Conservation (phyloP, 1,140 invertebrate genomes). For the Maniola jurtina region DNA sequence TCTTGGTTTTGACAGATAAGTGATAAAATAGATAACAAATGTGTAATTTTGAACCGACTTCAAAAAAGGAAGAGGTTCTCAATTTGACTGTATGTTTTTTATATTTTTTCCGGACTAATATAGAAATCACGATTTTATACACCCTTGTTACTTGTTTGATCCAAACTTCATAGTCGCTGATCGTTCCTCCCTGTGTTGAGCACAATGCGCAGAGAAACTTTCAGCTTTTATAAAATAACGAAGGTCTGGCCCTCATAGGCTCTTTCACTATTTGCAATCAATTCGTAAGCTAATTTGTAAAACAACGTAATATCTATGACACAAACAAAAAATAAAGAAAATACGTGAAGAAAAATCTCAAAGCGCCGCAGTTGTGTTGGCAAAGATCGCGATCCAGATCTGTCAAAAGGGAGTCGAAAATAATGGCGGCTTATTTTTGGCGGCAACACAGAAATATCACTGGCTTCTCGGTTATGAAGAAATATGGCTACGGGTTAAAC, state of each 20-base stretch:
- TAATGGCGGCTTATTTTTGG: constrained; percentile 69
- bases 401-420: constrained; percentile 64
- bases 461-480: constrained; percentile 49
- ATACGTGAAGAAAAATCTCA: constrained; percentile 23
- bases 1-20: too few relatives aligned
- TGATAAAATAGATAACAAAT: too few relatives aligned
- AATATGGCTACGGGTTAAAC: constrained; percentile 43
- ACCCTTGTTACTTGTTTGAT: too few relatives aligned
- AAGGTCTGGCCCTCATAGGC: too few relatives aligned
- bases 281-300: constrained; percentile 37
- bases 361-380: constrained; percentile 36
- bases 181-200: too few relatives aligned
- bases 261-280: constrained; percentile 21
- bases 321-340: constrained; percentile 39
- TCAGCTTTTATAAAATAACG: too few relatives aligned
- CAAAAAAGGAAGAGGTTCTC: constrained; percentile 6
- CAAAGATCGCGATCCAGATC: constrained; percentile 58
- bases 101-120: too few relatives aligned
- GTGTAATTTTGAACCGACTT: too few relatives aligned
- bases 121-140: too few relatives aligned
- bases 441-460: constrained; percentile 60
- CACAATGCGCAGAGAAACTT: too few relatives aligned
- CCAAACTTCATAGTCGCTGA: too few relatives aligned
- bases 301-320: constrained; percentile 8
- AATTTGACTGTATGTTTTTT: background rate